These are phyloP conservation scores for Heliconius aoede DNA, from an alignment of 2,888 invertebrate genomes.

Conservation along the genomic window DNA sequence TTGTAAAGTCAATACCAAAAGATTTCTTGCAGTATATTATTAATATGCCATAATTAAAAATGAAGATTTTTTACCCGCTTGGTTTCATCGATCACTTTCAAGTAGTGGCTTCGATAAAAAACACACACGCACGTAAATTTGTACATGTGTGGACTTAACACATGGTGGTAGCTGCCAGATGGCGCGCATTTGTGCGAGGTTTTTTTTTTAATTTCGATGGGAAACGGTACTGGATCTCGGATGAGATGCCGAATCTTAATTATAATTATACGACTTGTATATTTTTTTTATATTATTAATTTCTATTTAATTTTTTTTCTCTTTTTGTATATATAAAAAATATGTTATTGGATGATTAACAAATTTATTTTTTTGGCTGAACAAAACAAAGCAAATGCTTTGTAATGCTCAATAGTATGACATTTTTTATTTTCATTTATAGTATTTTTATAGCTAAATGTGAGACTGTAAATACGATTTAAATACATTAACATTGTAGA, in stretches of 20 bases:
- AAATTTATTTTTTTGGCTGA: neutral
- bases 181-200: constrained; percentile 68
- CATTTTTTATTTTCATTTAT: neutral
- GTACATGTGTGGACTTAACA: constrained; percentile 55
- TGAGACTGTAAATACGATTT: constrained; percentile 1
- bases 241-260: constrained; percentile 32
- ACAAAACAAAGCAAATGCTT: neutral
- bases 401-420: neutral
- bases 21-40: neutral
- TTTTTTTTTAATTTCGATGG: constrained; percentile 61
- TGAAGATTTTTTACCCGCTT: constrained; percentile 7
- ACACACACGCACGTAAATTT: constrained; percentile 17
- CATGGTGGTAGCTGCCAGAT: constrained; percentile 73
- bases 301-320: too few species aligned
- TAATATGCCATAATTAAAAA: constrained; percentile 5
- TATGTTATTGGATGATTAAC: neutral
- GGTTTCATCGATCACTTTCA: constrained; percentile 34
- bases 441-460: neutral
- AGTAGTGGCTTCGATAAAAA: constrained; percentile 35
- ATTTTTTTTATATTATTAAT: neutral
- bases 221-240: constrained; percentile 53
- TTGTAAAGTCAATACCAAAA: neutral
- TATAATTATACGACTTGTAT: constrained; percentile 11
- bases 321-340: neutral
- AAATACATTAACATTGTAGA: constrained; percentile 33